A percentile compares a stretch with the other conserved stretches of the same genome.
phyloP scores from a whole-genome alignment of 2,113 vertebrate genomes.

The Girardinichthys multiradiatus region DNA sequence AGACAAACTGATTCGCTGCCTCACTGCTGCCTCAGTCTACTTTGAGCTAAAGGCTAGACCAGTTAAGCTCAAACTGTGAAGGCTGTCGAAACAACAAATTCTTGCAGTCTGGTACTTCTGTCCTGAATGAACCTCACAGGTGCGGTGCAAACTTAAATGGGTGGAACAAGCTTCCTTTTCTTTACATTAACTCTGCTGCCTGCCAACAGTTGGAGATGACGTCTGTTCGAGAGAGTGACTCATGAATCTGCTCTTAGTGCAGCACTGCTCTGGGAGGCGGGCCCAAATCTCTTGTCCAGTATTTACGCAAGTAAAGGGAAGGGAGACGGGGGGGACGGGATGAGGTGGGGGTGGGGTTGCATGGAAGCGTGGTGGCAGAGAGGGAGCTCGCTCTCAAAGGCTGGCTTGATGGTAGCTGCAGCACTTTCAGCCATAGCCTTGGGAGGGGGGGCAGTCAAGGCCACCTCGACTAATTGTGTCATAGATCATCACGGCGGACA shows the following conservation, averaged over 20 bases:
- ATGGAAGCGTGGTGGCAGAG: slow-evolving; percentile 71
- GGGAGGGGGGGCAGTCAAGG: slow-evolving; percentile 60
- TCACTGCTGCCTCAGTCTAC: background rate
- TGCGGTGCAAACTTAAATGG: slow-evolving; percentile 61
- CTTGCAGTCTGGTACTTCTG: slow-evolving; percentile 29
- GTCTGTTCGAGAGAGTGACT: slow-evolving; percentile 78
- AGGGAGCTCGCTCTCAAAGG: slow-evolving; percentile 44
- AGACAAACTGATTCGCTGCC: slow-evolving; percentile 7
- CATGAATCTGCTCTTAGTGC: slow-evolving; percentile 77
- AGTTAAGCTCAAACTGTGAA: slow-evolving; percentile 28
- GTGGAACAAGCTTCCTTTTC: slow-evolving; percentile 73
- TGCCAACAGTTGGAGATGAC: slow-evolving; percentile 72
- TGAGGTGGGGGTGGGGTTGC: slow-evolving; percentile 38
- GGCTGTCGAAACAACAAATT: slow-evolving; percentile 38
- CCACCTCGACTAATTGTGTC: slow-evolving; percentile 61
- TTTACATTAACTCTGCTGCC: slow-evolving; percentile 59
- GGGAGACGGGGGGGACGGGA: background rate
- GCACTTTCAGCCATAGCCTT: slow-evolving; percentile 55
- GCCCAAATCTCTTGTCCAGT: slow-evolving; percentile 64
- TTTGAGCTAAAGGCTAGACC: slow-evolving; percentile 18
- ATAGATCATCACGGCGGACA: slow-evolving; percentile 59
- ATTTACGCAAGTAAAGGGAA: slow-evolving; percentile 72
- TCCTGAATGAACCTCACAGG: slow-evolving; percentile 60
- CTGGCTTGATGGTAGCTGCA: slow-evolving; percentile 45
- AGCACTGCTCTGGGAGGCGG: slow-evolving; percentile 66